Evolutionary conservation across 1,140 invertebrate species (phyloP).

Genomic region (Cyclina sinensis): DNA sequence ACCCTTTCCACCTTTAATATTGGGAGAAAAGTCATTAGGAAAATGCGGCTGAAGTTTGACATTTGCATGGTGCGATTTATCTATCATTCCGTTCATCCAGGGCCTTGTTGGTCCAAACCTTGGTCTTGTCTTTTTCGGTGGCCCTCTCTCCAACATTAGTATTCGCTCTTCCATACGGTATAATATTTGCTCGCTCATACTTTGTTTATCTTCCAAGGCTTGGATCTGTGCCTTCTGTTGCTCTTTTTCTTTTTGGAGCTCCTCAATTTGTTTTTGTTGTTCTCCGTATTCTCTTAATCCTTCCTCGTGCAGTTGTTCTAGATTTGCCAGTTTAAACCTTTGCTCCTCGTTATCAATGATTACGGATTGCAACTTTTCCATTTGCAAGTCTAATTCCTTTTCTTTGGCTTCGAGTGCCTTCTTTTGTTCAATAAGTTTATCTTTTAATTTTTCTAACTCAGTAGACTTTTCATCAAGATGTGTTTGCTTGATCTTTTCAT

Average conservation of each 20-base stretch:
- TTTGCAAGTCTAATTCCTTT: slow-evolving; percentile 72
- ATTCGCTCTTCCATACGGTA: slow-evolving; percentile 71
- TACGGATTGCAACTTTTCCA: slow-evolving; percentile 71
- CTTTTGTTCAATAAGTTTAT: slow-evolving; percentile 72
- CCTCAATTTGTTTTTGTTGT: slow-evolving; percentile 74
- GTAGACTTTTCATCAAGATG: slow-evolving; percentile 70
- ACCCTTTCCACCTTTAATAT: slow-evolving; percentile 55
- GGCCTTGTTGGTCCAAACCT: slow-evolving; percentile 22
- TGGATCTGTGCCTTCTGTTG: slow-evolving; percentile 72
- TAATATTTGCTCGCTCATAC: slow-evolving; percentile 69
- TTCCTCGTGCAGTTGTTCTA: slow-evolving; percentile 73
- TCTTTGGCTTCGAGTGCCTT: slow-evolving; percentile 73
- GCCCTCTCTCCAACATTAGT: slow-evolving; percentile 63
- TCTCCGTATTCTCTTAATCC: slow-evolving; percentile 70
- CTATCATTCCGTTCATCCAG: slow-evolving; percentile 65
- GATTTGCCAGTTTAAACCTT: slow-evolving; percentile 70
- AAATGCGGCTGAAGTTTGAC: slow-evolving; percentile 65
- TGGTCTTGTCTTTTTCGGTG: slow-evolving; percentile 28
- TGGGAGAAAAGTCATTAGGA: slow-evolving; percentile 49
- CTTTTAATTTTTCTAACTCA: slow-evolving; percentile 72
- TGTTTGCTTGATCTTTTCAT: slow-evolving; percentile 71
- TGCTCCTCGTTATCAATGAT: slow-evolving; percentile 72
- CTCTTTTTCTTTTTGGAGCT: slow-evolving; percentile 68
- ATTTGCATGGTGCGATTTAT: slow-evolving; percentile 59
- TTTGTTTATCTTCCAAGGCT: slow-evolving; percentile 72